These are phyloP conservation scores for Haliclona indistincta DNA, from an alignment of 37 sponge, comb jelly and placozoan genomes.

Conservation along the genomic window DNA sequence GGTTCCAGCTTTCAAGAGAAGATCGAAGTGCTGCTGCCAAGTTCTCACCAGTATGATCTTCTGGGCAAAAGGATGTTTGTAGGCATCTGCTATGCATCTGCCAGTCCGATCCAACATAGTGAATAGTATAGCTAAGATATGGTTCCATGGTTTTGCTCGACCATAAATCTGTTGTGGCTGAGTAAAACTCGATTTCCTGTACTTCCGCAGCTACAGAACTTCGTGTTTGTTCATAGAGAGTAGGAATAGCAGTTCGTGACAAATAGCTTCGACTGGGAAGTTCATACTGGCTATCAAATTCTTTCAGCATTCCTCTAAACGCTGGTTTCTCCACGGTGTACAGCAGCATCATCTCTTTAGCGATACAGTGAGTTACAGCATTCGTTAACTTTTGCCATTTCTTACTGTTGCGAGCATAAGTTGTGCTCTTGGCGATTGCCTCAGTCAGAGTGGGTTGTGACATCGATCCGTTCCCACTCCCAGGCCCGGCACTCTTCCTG, in stretches of 20 bases:
- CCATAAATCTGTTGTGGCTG: slow-evolving; percentile 47
- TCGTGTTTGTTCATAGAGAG: slow-evolving; percentile 5
- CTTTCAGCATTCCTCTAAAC: slow-evolving; percentile 8
- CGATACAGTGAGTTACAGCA: slow-evolving; percentile 29
- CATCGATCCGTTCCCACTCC: background rate
- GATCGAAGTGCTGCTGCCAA: slow-evolving; percentile 13
- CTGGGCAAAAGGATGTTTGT: slow-evolving; percentile 24
- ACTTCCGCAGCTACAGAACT: slow-evolving; percentile 6
- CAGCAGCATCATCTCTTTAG: slow-evolving; percentile 10
- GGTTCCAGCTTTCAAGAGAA: slow-evolving; percentile 20
- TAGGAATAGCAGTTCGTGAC: slow-evolving; percentile 25
- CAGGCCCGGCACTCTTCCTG: background rate
- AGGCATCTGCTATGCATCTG: slow-evolving; percentile 1
- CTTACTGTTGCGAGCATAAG: slow-evolving; percentile 14
- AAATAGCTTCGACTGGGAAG: slow-evolving; percentile 27
- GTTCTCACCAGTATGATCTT: slow-evolving; percentile 43
- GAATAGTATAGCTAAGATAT: slow-evolving; percentile 48
- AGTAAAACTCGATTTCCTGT: background rate
- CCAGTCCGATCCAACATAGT: slow-evolving; percentile 23
- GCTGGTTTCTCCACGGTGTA: slow-evolving; percentile 34
- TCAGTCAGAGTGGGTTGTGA: slow-evolving; percentile 12
- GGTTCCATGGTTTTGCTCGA: slow-evolving; percentile 31
- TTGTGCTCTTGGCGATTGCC: background rate
- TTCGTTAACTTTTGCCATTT: slow-evolving; percentile 42
- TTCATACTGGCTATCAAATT: slow-evolving; percentile 22